These are phyloP conservation scores for Odontophorus gujanensis DNA, from an alignment of 2,113 vertebrate species.

Conservation along the genomic window DNA sequence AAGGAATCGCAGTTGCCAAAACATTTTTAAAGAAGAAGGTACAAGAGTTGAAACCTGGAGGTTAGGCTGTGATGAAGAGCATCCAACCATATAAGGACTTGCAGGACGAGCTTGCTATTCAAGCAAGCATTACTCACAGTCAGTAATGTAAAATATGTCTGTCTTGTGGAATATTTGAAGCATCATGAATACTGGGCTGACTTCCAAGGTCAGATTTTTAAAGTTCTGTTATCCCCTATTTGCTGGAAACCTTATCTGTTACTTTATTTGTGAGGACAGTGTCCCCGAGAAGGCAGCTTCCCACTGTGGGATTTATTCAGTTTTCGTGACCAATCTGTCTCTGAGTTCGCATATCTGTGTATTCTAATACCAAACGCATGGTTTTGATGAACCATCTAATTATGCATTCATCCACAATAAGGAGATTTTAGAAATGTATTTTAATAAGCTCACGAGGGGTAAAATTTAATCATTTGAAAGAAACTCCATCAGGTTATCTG, in stretches of 20 bases:
- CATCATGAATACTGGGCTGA: not conserved
- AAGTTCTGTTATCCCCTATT: not conserved
- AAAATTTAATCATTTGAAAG: not conserved
- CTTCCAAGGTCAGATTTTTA: slow-evolving; percentile 34
- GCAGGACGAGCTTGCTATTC: not conserved
- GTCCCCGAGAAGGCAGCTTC: not conserved
- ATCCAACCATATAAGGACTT: not conserved
- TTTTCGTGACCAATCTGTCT: not conserved
- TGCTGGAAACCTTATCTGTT: not conserved
- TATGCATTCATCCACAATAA: not conserved
- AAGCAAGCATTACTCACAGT: not conserved
- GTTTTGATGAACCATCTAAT: not conserved
- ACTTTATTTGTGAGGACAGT: not conserved
- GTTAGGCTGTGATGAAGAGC: slow-evolving; percentile 4
- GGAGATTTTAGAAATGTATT: not conserved
- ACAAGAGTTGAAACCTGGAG: not conserved
- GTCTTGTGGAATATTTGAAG: slow-evolving; percentile 33
- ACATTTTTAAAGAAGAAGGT: not conserved
- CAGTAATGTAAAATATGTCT: not conserved
- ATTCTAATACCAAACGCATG: not conserved
- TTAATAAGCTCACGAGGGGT: not conserved
- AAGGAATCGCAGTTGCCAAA: not conserved
- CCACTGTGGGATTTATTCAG: not conserved
- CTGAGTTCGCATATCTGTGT: not conserved
- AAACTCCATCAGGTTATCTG: not conserved